Evolutionary conservation across 1,140 invertebrate genomes (phyloP).

Genomic region (Ylistrum balloti): DNA sequence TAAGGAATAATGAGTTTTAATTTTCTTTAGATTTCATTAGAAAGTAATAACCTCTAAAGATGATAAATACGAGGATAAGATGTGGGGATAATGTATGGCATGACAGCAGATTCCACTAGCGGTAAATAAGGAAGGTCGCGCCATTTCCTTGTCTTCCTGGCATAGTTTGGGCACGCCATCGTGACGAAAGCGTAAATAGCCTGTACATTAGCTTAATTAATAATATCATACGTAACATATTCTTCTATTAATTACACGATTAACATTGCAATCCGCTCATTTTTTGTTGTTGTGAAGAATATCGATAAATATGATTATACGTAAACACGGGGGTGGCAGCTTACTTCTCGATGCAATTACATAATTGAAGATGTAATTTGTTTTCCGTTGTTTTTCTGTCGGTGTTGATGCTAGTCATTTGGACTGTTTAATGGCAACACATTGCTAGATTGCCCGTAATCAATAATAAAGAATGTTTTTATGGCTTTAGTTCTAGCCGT

Average conservation of each 20-base stretch:
- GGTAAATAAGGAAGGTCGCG: background rate
- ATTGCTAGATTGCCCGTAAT: background rate
- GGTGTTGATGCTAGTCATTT: background rate
- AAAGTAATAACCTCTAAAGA: too few species aligned
- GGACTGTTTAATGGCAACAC: slow-evolving; percentile 19
- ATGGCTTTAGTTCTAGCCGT: background rate
- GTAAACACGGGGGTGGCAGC: background rate
- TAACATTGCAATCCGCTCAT: background rate
- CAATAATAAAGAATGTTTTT: slow-evolving; percentile 20
- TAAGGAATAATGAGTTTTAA: too few species aligned
- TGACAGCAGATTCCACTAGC: background rate
- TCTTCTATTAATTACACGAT: background rate
- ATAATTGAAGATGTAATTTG: background rate
- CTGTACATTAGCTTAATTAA: background rate
- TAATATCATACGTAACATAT: background rate
- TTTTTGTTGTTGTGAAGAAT: background rate
- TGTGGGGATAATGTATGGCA: too few species aligned
- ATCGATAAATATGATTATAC: background rate
- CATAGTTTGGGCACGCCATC: background rate
- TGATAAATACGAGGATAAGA: background rate
- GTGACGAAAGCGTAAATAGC: background rate
- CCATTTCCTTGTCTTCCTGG: background rate
- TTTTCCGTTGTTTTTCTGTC: background rate
- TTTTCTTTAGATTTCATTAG: too few species aligned
- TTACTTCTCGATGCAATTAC: slow-evolving; percentile 1